Evolutionary conservation across 2,888 invertebrate species (phyloP), one percentile per base, ranked within the genome.

Genomic region (Spodoptera littoralis): DNA sequence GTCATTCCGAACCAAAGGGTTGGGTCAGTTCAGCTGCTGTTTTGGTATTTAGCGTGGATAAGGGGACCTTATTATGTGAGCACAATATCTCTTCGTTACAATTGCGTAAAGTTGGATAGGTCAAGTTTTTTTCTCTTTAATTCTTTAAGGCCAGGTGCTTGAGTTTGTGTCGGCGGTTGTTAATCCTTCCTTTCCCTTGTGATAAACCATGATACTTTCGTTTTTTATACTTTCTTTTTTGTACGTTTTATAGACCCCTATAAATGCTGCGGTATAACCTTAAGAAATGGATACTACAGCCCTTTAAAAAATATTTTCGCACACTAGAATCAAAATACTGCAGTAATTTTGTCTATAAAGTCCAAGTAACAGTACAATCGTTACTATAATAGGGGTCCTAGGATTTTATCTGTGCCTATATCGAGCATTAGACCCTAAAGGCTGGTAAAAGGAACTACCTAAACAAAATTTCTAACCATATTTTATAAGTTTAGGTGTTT

Each of bases 381-480:
- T 50, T 46, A 41, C 3, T 27, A n/a, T 18, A 62, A 27, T 27
- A 48, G 22, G n/a, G 13, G 1, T 30, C 36, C 44, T 18, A 36
- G 11, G 0, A 44, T 44, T 58, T 13, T 22, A 36, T 43, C 41
- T 36, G 24, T 11, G 24, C 43, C 51, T 22, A n/a, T 47, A n/a
- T 27, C n/a, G 0, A 41, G 11, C 11, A 43, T 4, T n/a, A 42
- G 13, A 64, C 42, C 18, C 30, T 49, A n/a, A 8, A 9, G 42
- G 11, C 9, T 43, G 3, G 27, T 11, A 41, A 52, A 47, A 13
- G 41, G 13, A 49, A 43, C 45, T 36, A 8, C 8, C 36, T 36
- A 54, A 69, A 69, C 51, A 44, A 51, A 73, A 73, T 66, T 13
- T 36, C 5, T n/a, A 18, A 59, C 50, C 41, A 58, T 54, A 54